Base-by-base conservation (phyloP, 2,113 vertebrate genomes). In the Leptocoma aspasia region DNA sequence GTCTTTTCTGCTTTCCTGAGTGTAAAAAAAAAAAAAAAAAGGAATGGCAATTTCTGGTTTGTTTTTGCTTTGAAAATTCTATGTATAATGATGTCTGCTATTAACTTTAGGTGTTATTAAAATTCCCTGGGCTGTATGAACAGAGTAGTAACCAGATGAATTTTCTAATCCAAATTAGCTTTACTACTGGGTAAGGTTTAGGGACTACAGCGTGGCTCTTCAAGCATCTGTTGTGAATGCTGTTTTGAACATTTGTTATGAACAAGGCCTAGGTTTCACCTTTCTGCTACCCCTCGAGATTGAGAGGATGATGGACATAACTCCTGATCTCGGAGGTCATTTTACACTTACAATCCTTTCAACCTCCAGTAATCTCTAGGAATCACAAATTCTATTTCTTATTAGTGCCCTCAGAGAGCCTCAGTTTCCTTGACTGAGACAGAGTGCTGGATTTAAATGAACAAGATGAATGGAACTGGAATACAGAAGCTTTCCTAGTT, bases 381-480 rank as follows among this genome's bases (percentile, higher is more conserved):
- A 90, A 57, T 69, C 18, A 2, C 10, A 42, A 64, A 63, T 60
- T 41, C 4, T 5, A 31, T 66, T 64, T 84, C 28, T 39, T 77
- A 33, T 20, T 69, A 35, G 15, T 39, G 23, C 3, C 22, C 24
- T 73, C 63, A 22, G 63, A 87, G 20, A 61, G 3, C 33, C 23
- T 59, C 7, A 1, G 30, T 68, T 81, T 86, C 66, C 76, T 57
- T 54, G 59, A 26, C 16, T 47, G 30, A 77, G 64, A 28, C 49
- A 52, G 44, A 17, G 15, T 39, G 11, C 16, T 56, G 31, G 42
- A 69, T 69, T 92, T 50, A 80, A 87, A 77, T 6, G 16, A 82
- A 24, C 17, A 13, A 9, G 0, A 10, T 35, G 49, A 44, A 65
- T 0, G 0, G 19, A 52, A 9, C 39, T 60, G 50, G 23, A 69